phyloP scores from a whole-genome alignment of 2,888 invertebrate genomes.

The Timema cristinae region DNA sequence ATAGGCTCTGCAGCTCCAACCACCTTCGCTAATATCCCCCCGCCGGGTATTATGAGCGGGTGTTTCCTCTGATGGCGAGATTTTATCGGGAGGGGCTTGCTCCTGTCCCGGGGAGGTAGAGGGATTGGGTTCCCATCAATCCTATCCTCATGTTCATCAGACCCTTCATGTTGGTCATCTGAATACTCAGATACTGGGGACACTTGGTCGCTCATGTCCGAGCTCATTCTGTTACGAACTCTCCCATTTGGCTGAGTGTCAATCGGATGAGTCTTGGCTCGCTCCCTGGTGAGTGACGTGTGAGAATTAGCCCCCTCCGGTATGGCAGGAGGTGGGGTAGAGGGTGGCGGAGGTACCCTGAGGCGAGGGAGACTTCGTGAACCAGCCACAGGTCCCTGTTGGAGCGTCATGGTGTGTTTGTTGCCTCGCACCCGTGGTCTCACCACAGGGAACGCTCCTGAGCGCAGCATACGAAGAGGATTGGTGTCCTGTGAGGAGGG shows the following conservation, averaged over 20 bases:
- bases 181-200: neutral
- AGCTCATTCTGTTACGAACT: neutral
- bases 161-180: neutral
- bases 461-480: conserved; percentile 62
- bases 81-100: conserved; percentile 59
- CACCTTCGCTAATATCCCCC: conserved; percentile 32
- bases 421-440: conserved; percentile 52
- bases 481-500: conserved; percentile 45
- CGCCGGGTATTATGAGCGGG: conserved; percentile 68
- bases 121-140: conserved; percentile 61
- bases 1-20: conserved; percentile 19
- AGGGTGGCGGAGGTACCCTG: conserved; percentile 39
- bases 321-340: conserved; percentile 36
- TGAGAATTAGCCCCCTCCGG: conserved; percentile 18
- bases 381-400: conserved; percentile 12
- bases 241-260: neutral
- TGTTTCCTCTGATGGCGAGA: conserved; percentile 75
- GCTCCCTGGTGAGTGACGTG: neutral
- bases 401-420: conserved; percentile 41
- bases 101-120: conserved; percentile 71
- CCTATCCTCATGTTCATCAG: conserved; percentile 7
- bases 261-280: neutral
- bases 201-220: neutral
- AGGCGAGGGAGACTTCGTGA: conserved; percentile 21
- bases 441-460: conserved; percentile 54